phyloP scores from a whole-genome alignment of 2,888 invertebrate species.

The Diaperis boleti region DNA sequence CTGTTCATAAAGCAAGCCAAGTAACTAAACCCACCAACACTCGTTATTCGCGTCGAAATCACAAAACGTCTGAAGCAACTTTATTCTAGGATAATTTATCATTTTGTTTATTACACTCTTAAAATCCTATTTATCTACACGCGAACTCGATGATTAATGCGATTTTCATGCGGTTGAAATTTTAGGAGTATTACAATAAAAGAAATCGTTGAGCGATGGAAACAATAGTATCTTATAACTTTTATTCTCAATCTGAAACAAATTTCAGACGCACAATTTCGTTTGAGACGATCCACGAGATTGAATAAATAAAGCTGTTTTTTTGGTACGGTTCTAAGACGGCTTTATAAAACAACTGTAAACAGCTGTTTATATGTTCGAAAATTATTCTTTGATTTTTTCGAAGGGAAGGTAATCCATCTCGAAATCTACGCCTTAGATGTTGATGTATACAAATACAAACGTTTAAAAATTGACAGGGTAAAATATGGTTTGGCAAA shows the following conservation, averaged over 20 bases:
- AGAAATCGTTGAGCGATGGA: not conserved
- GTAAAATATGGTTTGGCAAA: slow-evolving; percentile 23
- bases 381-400: slow-evolving; percentile 9
- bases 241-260: not conserved
- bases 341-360: slow-evolving; percentile 14
- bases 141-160: slow-evolving; percentile 26
- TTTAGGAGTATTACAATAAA: slow-evolving; percentile 2
- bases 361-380: slow-evolving; percentile 9
- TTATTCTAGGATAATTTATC: slow-evolving; percentile 23
- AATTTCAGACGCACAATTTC: slow-evolving; percentile 8
- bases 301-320: slow-evolving; percentile 14
- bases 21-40: not conserved
- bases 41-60: slow-evolving; percentile 8
- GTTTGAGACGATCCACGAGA: slow-evolving; percentile 1
- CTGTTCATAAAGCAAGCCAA: slow-evolving; percentile 10
- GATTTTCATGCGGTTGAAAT: slow-evolving; percentile 12
- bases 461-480: not conserved
- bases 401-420: slow-evolving; percentile 8
- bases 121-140: slow-evolving; percentile 21
- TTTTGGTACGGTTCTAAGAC: slow-evolving; percentile 5
- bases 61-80: slow-evolving; percentile 17
- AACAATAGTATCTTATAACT: slow-evolving; percentile 7
- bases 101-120: slow-evolving; percentile 20
- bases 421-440: slow-evolving; percentile 12
- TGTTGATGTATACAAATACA: slow-evolving; percentile 7